Percentiles rank a stretch among this genome's conserved stretches.
phyloP scores from a whole-genome alignment of 2,113 vertebrate genomes.

The Odontesthes bonariensis region DNA sequence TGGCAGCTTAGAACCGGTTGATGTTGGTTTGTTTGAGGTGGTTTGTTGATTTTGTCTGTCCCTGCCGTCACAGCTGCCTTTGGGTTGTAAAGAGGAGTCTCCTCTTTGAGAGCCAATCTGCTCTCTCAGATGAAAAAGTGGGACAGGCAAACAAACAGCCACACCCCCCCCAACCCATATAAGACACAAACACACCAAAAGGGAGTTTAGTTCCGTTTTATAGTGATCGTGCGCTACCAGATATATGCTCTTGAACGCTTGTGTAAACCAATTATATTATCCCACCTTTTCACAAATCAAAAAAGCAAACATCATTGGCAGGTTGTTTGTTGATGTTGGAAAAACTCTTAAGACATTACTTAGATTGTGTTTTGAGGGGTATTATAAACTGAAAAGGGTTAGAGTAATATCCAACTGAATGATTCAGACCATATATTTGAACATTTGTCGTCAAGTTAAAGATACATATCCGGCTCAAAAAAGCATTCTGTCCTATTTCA shows the following conservation, averaged over 20 bases:
- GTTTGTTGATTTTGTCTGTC: slow-evolving; percentile 62
- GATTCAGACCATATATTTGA: neutral
- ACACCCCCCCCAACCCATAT: slow-evolving; percentile 3
- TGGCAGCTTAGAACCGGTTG: slow-evolving; percentile 62
- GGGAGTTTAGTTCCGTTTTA: neutral
- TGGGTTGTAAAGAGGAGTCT: slow-evolving; percentile 71
- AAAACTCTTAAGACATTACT: neutral
- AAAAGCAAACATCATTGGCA: too few species aligned
- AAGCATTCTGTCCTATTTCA: neutral
- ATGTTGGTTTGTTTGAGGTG: slow-evolving; percentile 54
- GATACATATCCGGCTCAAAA: neutral
- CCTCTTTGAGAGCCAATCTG: slow-evolving; percentile 76
- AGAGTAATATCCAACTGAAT: neutral
- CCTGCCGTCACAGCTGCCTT: slow-evolving; percentile 28
- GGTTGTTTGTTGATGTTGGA: neutral
- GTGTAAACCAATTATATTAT: neutral
- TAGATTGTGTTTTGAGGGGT: neutral
- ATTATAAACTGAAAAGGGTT: neutral
- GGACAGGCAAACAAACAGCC: slow-evolving; percentile 6
- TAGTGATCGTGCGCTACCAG: neutral
- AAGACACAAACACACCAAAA: neutral
- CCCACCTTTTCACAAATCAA: neutral
- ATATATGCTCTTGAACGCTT: neutral
- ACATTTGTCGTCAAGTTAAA: neutral
- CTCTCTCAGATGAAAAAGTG: slow-evolving; percentile 22